phyloP scores from a whole-genome alignment of 2,888 invertebrate species.

The Pristionchus japonicus region DNA sequence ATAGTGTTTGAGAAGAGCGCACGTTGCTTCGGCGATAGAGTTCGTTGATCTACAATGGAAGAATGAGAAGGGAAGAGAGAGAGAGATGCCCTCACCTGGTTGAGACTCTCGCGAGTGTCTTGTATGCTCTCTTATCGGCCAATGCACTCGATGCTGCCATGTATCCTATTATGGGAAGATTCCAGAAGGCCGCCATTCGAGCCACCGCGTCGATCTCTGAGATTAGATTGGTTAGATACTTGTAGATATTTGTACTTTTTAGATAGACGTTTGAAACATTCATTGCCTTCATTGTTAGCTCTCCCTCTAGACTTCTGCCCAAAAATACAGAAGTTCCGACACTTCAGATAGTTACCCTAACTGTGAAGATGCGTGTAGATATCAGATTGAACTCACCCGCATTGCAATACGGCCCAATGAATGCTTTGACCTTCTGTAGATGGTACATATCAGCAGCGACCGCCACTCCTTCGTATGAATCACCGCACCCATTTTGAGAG shows the following conservation, averaged over 20 bases:
- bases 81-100: background rate
- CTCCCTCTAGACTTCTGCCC: no score
- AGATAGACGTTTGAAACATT: no score
- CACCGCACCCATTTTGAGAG: conserved; percentile 60
- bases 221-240: no score
- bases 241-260: no score
- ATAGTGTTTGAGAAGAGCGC: conserved; percentile 69
- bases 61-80: background rate
- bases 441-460: conserved; percentile 67
- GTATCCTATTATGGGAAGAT: conserved; percentile 42
- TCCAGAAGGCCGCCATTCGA: conserved; percentile 45
- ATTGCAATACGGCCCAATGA: conserved; percentile 65
- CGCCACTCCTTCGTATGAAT: conserved; percentile 62
- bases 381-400: conserved; percentile 51
- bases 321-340: no score
- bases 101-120: conserved; percentile 24
- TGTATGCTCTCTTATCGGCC: conserved; percentile 18
- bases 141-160: conserved; percentile 33
- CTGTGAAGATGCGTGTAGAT: no score
- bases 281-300: no score
- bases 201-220: conserved; percentile 39
- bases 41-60: conserved; percentile 67
- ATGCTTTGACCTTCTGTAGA: conserved; percentile 64
- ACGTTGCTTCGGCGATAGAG: conserved; percentile 69
- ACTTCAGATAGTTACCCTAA: no score